Base-by-base conservation (phyloP, 2,797 vertebrate genomes). In the Delichon dasypus region DNA sequence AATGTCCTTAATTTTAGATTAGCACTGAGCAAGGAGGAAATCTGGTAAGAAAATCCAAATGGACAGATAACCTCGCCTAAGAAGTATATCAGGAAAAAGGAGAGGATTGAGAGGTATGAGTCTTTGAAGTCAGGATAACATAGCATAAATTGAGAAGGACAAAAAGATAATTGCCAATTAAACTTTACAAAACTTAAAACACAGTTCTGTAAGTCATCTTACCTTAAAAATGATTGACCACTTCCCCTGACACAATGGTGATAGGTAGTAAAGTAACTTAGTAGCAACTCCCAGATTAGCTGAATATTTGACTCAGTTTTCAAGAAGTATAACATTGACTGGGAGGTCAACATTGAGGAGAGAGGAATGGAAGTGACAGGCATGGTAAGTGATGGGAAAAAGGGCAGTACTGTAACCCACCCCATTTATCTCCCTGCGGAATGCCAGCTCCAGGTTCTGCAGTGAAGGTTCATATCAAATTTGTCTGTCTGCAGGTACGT, bases 261-360 rank as follows among this genome's bases (percentile, higher is more conserved):
- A 36, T 17, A 51, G 19, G 18, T 14, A 40, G 8, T 21, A 57
- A 76, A 70, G 3, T 54, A 30, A 32, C 3, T 19, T 50, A 48
- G 10, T 13, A 21, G 11, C 1, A 11, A 23, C 4, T 1, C 5
- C 7, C 10, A 53, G 32, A 19, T 47, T 8, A 79, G 26, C 47
- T 62, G 29, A 60, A 30, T 40, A 47, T 78, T 66, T 71, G 36
- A 84, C 8, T 77, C 18, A 5, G 1, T 60, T 84, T 89, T 92
- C 5, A 7, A 32, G 22, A 38, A 45, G 5, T 22, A 7, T 13
- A 40, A 17, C 0, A 2, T 12, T 55, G 32, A 23, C n/a, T 48
- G 16, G 13, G 27, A 29, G 10, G 14, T 34, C 34, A 60, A 54
- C 2, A 1, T 0, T 29, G 26, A 18, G 26, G 14, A 70, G n/a